Percentiles rank a stretch among this genome's conserved stretches.
These are phyloP conservation scores for Drosophila grimshawi DNA, from an alignment of 1,140 invertebrate species.

Conservation along the genomic window DNA sequence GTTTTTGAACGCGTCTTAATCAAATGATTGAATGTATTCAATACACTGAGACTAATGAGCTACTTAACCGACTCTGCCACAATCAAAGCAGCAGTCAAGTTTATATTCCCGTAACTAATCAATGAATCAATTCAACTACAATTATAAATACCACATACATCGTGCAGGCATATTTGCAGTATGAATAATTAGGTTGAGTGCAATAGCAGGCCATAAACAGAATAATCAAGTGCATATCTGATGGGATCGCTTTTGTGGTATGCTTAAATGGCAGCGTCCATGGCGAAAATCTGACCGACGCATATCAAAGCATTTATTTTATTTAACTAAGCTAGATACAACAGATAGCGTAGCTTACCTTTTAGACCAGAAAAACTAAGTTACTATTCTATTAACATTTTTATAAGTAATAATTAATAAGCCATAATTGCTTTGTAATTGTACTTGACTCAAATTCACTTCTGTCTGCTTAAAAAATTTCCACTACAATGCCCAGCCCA, in stretches of 20 bases:
- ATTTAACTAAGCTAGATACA: neutral
- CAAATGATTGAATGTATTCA: slow-evolving; percentile 53
- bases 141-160: slow-evolving; percentile 26
- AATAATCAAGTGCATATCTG: slow-evolving; percentile 48
- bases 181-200: slow-evolving; percentile 67
- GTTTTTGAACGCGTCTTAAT: slow-evolving; percentile 52
- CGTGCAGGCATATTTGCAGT: slow-evolving; percentile 5
- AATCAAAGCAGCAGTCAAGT: slow-evolving; percentile 15
- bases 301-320: neutral
- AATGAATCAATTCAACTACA: slow-evolving; percentile 7
- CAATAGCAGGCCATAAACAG: slow-evolving; percentile 44
- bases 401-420: too few species aligned
- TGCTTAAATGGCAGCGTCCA: neutral
- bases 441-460: too few species aligned
- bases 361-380: too few species aligned
- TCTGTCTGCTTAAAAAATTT: too few species aligned
- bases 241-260: slow-evolving; percentile 27
- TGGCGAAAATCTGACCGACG: neutral
- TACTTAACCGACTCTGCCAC: slow-evolving; percentile 70
- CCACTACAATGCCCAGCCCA: too few species aligned
- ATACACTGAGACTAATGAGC: slow-evolving; percentile 68
- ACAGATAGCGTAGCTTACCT: too few species aligned
- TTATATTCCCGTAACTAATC: slow-evolving; percentile 19
- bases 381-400: too few species aligned
- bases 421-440: too few species aligned